Percentiles rank a stretch among this genome's conserved stretches.
Conservation (phyloP, 2,797 vertebrate species). For the Xiphophorus birchmanni region DNA sequence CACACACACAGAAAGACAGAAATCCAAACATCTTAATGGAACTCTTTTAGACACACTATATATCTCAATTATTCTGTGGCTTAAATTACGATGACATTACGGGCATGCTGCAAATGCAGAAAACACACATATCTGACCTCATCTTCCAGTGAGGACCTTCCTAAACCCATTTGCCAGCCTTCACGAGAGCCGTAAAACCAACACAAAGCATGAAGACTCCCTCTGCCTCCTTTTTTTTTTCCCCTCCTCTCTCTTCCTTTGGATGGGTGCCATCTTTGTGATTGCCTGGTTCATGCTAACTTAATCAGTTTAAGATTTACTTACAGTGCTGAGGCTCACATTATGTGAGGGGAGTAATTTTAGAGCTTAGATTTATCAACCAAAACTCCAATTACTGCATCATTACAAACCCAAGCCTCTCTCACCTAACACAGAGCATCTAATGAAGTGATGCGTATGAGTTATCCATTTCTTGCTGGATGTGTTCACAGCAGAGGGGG, state of each 20-base stretch:
- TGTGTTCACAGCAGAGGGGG: conserved; percentile 49
- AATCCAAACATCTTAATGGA: conserved; percentile 86
- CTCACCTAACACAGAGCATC: conserved; percentile 77
- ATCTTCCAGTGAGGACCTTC: conserved; percentile 72
- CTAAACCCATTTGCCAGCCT: conserved; percentile 74
- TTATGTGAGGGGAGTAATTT: conserved; percentile 99
- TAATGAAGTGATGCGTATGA: conserved; percentile 80
- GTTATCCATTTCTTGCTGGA: conserved; percentile 70
- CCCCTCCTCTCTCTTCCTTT: conserved; percentile 83
- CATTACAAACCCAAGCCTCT: conserved; percentile 96
- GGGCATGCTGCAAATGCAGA: conserved; percentile 65
- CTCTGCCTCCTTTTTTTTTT: conserved; percentile 35
- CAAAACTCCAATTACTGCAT: conserved; percentile 96
- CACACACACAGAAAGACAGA: conserved; percentile 67
- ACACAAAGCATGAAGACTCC: conserved; percentile 70
- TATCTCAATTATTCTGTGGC: conserved; percentile 94
- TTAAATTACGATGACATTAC: conserved; percentile 90
- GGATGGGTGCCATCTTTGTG: conserved; percentile 98
- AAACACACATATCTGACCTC: conserved; percentile 79
- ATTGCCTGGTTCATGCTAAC: conserved; percentile 98
- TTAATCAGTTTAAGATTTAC: conserved; percentile 99
- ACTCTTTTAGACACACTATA: conserved; percentile 89
- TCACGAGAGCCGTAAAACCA: conserved; percentile 71
- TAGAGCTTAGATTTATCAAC: conserved; percentile 99
- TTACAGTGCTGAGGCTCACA: conserved; percentile 98